These are phyloP conservation scores for Arge pagana DNA, from an alignment of 2,888 invertebrate species.

Conservation along the genomic window DNA sequence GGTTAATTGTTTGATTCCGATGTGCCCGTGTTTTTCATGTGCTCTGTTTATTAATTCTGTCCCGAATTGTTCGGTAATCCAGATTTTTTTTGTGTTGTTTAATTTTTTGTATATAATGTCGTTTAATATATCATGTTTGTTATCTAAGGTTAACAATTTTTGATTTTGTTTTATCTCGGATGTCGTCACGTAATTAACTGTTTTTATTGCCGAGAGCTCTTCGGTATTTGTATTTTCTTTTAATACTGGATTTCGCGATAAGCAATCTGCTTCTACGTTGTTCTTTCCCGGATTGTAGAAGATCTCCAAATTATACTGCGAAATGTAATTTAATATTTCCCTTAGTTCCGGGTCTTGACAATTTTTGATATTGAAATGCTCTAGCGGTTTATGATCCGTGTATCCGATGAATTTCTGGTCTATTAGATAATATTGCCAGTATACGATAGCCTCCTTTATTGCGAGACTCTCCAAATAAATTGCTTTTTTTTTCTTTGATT, in stretches of 20 bases:
- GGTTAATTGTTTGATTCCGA: constrained; percentile 11
- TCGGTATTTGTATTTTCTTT: constrained; percentile 5
- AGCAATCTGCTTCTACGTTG: constrained; percentile 11
- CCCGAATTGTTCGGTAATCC: constrained; percentile 9
- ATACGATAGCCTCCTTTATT: constrained; percentile 14
- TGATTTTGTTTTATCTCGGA: constrained; percentile 7
- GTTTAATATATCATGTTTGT: not conserved
- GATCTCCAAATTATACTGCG: constrained; percentile 11
- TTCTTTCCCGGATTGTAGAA: constrained; percentile 7
- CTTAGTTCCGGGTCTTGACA: constrained; percentile 10
- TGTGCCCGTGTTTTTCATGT: constrained; percentile 12
- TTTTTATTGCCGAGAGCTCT: constrained; percentile 8
- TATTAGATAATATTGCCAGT: constrained; percentile 14
- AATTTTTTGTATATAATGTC: constrained; percentile 6
- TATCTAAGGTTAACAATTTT: constrained; percentile 6
- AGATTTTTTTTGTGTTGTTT: constrained; percentile 10
- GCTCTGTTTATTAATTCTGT: not conserved
- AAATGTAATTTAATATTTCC: constrained; percentile 11
- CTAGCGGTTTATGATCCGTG: constrained; percentile 12
- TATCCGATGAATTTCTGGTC: constrained; percentile 4
- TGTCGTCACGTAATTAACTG: constrained; percentile 4
- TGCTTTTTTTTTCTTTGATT: constrained; percentile 1
- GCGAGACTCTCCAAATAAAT: constrained; percentile 14
- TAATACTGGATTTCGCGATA: constrained; percentile 18
- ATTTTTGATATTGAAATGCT: constrained; percentile 9